phyloP scores from a whole-genome alignment of 2,888 invertebrate genomes.

The Camptogramma bilineatum region DNA sequence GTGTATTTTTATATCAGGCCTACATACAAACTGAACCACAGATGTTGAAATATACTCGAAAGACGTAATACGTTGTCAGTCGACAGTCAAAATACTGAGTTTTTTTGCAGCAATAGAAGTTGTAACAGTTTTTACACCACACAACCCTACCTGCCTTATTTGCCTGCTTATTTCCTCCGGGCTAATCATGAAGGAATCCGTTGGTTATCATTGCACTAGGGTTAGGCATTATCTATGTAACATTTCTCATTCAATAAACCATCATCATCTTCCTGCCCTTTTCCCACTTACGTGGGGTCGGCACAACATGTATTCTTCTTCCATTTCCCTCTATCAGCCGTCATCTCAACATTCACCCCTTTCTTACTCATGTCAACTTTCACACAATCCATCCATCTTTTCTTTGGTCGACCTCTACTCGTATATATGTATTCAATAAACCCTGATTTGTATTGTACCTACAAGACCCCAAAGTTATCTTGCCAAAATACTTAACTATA shows the following conservation, averaged over 20 bases:
- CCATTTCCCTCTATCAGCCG: too few relatives aligned
- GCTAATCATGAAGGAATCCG: neutral
- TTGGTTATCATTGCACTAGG: neutral
- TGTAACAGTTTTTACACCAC: neutral
- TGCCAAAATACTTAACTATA: slow-evolving; percentile 6
- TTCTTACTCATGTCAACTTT: too few relatives aligned
- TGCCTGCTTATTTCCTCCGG: too few relatives aligned
- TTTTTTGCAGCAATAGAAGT: neutral
- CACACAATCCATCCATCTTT: too few relatives aligned
- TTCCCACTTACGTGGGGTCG: too few relatives aligned
- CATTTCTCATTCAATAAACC: neutral
- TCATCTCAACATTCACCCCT: too few relatives aligned
- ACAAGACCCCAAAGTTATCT: neutral
- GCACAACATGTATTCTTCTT: too few relatives aligned
- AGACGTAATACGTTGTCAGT: neutral
- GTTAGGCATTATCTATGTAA: neutral
- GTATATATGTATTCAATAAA: too few relatives aligned
- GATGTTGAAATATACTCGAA: neutral
- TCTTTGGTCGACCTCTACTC: too few relatives aligned
- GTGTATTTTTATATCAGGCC: neutral
- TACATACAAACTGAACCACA: neutral
- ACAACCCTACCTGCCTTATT: too few relatives aligned
- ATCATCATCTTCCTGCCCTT: too few relatives aligned
- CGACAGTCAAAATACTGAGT: neutral
- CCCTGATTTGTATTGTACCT: neutral